Base-by-base conservation (phyloP, 2,113 vertebrate species). In the Lasiurus borealis region DNA sequence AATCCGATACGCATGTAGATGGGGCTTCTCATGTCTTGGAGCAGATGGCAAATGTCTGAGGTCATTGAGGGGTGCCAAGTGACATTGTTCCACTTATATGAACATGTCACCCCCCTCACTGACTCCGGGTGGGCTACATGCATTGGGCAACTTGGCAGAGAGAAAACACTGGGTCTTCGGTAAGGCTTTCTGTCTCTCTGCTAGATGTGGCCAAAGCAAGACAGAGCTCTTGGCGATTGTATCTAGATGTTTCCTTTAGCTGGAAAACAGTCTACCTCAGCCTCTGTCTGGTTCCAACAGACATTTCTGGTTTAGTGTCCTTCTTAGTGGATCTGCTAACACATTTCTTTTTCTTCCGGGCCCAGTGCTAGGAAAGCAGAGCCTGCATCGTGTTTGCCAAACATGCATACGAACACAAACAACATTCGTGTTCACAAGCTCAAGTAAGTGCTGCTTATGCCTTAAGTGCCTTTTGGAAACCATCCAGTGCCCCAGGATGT, bases 321-420 rank as follows among this genome's bases (percentile, higher is more conserved):
- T 95, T 80, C 36, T 90, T 91, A 50, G 66, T 94, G 66, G 68
- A 88, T 97, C 94, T 93, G 72, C 66, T 94, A 85, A 92, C 72
- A 91, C 10, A 57, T 85, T 95, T 54, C 84, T 95, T 95, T 97
- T 87, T 80, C 93, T 18, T 95, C 94, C 72, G 40, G 80, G 71
- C 66, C 78, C 90, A 95, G 92, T 93, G 76, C 94, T 90, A 88
- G n/a, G 69, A 95, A 96, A 93, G 81, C 90, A 92, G n/a, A n/a
- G 81, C 23, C 69, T 92, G 84, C 40, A 85, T 85, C 96, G 84
- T 90, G 76, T 97, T 87, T 97, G 77, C 85, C 72, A 96, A 90
- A 84, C 93, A 96, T 64, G 54, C 46, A 29, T 85, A 92, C 88
- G 92, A 95, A 95, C 83, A 87, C 90, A 96, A 97, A 96, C 95